Evolutionary conservation across 2,888 invertebrate genomes (phyloP).

Genomic region (Cynaeus angustus): DNA sequence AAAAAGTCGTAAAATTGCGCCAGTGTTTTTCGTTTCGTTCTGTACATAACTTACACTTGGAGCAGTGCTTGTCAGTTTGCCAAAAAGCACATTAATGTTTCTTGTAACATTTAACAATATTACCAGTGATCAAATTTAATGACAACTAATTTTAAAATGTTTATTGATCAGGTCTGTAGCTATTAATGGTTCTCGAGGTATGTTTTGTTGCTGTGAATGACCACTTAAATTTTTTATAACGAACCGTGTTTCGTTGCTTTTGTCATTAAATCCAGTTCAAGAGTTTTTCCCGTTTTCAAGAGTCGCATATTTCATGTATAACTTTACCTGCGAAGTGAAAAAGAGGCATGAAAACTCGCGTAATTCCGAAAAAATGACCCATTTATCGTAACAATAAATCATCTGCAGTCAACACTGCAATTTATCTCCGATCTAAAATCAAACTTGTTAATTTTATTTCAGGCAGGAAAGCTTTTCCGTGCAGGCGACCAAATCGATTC

Average conservation of each 20-base stretch:
- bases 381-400: constrained; percentile 61
- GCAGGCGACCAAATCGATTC: constrained; percentile 58
- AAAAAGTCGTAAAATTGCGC: too few relatives aligned
- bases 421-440: constrained; percentile 61
- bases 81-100: constrained; percentile 6
- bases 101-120: constrained; percentile 6
- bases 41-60: too few relatives aligned
- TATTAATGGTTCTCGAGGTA: constrained; percentile 21
- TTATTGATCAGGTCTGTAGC: constrained; percentile 26
- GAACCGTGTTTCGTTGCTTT: not conserved
- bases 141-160: constrained; percentile 28
- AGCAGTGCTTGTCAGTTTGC: too few relatives aligned
- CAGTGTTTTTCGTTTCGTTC: too few relatives aligned
- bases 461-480: constrained; percentile 58
- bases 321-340: constrained; percentile 24
- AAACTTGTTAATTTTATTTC: constrained; percentile 62
- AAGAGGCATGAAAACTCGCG: constrained; percentile 40
- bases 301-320: constrained; percentile 13
- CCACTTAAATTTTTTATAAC: constrained; percentile 23
- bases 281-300: too few relatives aligned
- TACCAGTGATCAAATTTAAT: constrained; percentile 17
- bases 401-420: constrained; percentile 61
- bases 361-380: constrained; percentile 48
- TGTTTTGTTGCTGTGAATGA: constrained; percentile 17
- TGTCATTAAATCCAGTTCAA: not conserved